Evolutionary conservation across 2,113 vertebrate species (phyloP).

Genomic region (Platysternon megacephalum): DNA sequence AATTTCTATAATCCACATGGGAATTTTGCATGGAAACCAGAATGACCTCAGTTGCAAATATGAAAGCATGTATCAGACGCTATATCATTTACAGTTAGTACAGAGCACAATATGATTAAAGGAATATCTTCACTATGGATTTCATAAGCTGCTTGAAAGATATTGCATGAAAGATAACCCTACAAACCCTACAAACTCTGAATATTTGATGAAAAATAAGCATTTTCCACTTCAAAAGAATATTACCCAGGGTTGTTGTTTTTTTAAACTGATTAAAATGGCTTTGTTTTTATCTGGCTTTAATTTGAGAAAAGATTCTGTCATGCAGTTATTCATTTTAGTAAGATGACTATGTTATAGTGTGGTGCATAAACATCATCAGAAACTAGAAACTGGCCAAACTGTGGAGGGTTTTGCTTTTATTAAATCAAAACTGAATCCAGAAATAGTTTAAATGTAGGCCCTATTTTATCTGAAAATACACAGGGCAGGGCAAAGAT

Average conservation of each 20-base stretch:
- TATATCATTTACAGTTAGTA: neutral
- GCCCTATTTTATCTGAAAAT: neutral
- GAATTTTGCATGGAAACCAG: neutral
- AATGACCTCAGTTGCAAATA: neutral
- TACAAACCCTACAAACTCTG: rapidly evolving
- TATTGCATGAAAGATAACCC: neutral
- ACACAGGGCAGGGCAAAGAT: neutral
- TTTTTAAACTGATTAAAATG: neutral
- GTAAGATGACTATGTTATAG: neutral
- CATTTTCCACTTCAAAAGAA: rapidly evolving
- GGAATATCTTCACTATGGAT: rapidly evolving
- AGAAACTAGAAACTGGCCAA: neutral
- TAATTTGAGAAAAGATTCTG: neutral
- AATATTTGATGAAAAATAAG: neutral
- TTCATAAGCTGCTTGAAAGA: neutral
- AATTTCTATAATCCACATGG: neutral
- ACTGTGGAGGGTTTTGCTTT: neutral
- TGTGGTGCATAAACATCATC: neutral
- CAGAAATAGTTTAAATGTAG: rapidly evolving
- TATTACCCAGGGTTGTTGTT: neutral
- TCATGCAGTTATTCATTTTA: neutral
- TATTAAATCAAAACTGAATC: neutral
- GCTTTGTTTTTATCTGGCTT: neutral
- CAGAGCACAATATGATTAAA: neutral
- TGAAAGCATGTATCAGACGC: neutral